Base-by-base conservation (phyloP, 2,888 invertebrate genomes). In the Cheilosia scutellata region DNA sequence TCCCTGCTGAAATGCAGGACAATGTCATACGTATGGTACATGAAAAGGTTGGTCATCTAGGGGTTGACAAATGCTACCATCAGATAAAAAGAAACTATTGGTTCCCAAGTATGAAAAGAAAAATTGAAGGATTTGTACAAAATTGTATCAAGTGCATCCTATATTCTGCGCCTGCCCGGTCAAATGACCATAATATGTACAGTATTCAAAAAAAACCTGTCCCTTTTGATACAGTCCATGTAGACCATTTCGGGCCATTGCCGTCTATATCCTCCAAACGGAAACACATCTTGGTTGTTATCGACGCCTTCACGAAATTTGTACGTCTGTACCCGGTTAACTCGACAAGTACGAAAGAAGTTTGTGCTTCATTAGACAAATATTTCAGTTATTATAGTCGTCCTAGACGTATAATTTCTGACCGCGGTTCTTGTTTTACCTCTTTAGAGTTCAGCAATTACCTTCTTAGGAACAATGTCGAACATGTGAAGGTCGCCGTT, bases 31-130 rank as follows among this genome's bases (percentile, higher is more conserved):
- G 72, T 11, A 6, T 44, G 27, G 44, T 49, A 5, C 58, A 72
- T 49, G 72, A 72, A 47, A 58, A 72, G 49, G 27, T 72, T 31
- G 57, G 72, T 16, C 31, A 57, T 27, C 51, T 74, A 25, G 74
- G 53, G 4, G 29, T 51, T 29, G 62, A 62, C 3, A 74, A 74
- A 62, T 66, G 66, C 49, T 40, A 47, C 25, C 47, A 58, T 11
- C 66, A 76, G 20, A 76, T 76, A 20, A 44, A 33, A 13, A 57
- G 42, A n/a, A 40, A 77, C 49, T 77, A 70, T 62, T 77, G 77
- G 70, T 70, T 77, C 58, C 76, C 66, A 4, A 16, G 31, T n/a
- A 76, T 76, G 57, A 42, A 31, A 31, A 47, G 7, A 27, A 72
- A 72, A 29, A 72, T 72, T 27, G 49, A 60, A 33, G 13, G n/a